Evolutionary conservation across 37 sponge, comb jelly and placozoan species (phyloP).

Genomic region (Dysidea cf. avara): DNA sequence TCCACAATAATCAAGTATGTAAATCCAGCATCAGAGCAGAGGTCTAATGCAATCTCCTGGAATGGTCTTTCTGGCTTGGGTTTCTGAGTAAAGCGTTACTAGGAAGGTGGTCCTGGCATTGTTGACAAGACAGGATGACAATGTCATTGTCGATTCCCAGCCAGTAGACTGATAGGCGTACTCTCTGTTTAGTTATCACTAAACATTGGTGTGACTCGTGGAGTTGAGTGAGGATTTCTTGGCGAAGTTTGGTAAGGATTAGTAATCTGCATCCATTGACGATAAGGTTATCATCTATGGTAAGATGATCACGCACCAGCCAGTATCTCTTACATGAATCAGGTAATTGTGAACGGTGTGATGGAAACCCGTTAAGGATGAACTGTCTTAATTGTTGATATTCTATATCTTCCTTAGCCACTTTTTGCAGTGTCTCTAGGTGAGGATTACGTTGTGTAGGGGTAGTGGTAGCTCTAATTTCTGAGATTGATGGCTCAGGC

Average conservation of each 20-base stretch:
- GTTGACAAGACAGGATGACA: slow-evolving; percentile 10
- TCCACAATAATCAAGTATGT: no score
- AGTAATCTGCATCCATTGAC: slow-evolving; percentile 5
- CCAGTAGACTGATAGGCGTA: no score
- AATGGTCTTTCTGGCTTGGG: background rate
- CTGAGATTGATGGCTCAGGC: background rate
- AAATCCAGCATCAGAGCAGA: no score
- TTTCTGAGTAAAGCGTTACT: no score
- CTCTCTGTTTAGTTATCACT: no score
- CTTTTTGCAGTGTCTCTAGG: slow-evolving; percentile 1
- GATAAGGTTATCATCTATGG: slow-evolving; percentile 17
- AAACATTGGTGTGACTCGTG: no score
- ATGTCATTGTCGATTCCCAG: no score
- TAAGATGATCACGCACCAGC: slow-evolving; percentile 10
- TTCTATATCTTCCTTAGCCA: slow-evolving; percentile 6
- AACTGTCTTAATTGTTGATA: slow-evolving; percentile 14
- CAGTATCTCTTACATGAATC: no score
- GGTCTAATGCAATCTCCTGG: background rate
- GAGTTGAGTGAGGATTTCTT: slow-evolving; percentile 1
- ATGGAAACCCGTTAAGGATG: slow-evolving; percentile 20
- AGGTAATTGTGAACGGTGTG: slow-evolving; percentile 18
- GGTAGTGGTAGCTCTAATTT: background rate
- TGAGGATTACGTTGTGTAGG: background rate
- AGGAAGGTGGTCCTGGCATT: slow-evolving; percentile 42
- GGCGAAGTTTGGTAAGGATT: slow-evolving; percentile 9